Base-by-base conservation (phyloP, 2,797 vertebrate species). In the Centropyge bicolor region DNA sequence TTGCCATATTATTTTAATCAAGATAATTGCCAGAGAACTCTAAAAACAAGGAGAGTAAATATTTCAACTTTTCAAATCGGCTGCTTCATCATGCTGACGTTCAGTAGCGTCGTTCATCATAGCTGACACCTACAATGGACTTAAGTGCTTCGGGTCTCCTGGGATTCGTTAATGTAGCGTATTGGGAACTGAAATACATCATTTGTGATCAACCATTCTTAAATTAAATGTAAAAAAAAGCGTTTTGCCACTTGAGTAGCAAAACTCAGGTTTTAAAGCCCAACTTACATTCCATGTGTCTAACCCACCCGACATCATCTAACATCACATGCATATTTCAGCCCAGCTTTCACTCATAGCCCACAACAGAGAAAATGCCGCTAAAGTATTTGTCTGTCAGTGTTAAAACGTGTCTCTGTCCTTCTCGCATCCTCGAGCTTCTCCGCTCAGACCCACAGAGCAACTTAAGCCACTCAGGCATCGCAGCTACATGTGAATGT, bases 401-500 rank as follows among this genome's bases (percentile, higher is more conserved):
- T 71, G 69, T 88, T 88, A 67, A 85, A 82, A 83, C 36, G 62
- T 65, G 63, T 83, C 49, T 82, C 62, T 69, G 65, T 74, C 56
- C 69, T 64, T 52, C 64, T 59, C 77, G 71, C 72, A 74, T 87
- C 84, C 74, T 78, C 57, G 24, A 89, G 83, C 84, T 64, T 77
- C 70, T 72, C 65, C 74, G 63, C 69, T 56, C 77, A 86, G 75
- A 89, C 79, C 83, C 80, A 74, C 59, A n/a, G 87, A 84, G 88
- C 81, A 78, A 70, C 80, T 83, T 67, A 75, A 88, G 74, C 61
- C 88, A 84, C 64, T 88, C 86, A 93, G 88, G 90, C 89, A 76
- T 90, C 81, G 20, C 88, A 68, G 89, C 86, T 90, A 93, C 92
- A 93, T 90, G 91, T 90, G 90, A 94, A 91, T 93, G 89, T 93